Evolutionary conservation across 2,797 vertebrate genomes (phyloP).

Genomic region (Microchirus variegatus): DNA sequence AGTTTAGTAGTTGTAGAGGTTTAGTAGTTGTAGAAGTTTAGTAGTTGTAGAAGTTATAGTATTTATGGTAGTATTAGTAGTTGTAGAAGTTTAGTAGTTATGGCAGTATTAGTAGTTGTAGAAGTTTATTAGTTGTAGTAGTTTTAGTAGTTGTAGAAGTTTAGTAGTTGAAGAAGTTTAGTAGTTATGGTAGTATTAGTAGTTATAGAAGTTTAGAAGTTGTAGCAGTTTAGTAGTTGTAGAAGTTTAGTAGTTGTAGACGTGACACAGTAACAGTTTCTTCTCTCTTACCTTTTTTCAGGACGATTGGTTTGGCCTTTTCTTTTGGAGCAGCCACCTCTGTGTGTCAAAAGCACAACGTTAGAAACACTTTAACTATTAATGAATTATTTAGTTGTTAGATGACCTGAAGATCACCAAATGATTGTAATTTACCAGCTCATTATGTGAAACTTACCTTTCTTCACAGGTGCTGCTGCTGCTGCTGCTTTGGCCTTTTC

Average conservation of each 20-base stretch:
- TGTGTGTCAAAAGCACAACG: constrained; percentile 32
- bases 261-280: not conserved
- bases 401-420: not conserved
- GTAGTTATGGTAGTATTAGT: too few relatives aligned
- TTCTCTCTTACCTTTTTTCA: constrained; percentile 57
- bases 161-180: not conserved
- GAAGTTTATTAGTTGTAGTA: too few relatives aligned
- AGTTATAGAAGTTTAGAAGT: too few relatives aligned
- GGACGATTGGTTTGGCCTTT: constrained; percentile 49
- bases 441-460: constrained; percentile 37
- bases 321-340: constrained; percentile 47
- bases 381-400: not conserved
- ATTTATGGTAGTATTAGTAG: too few relatives aligned
- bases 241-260: not conserved
- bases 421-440: not conserved
- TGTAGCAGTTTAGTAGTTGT: too few relatives aligned
- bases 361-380: not conserved
- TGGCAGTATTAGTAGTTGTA: too few relatives aligned
- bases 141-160: not conserved
- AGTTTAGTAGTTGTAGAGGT: not conserved
- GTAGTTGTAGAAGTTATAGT: not conserved
- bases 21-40: not conserved
- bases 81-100: too few relatives aligned
- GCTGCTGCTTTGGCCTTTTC: constrained; percentile 45
- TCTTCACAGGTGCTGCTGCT: constrained; percentile 36